These are phyloP conservation scores for Yoshiicerus persimilis DNA, from an alignment of 1,140 invertebrate genomes.

Conservation along the genomic window DNA sequence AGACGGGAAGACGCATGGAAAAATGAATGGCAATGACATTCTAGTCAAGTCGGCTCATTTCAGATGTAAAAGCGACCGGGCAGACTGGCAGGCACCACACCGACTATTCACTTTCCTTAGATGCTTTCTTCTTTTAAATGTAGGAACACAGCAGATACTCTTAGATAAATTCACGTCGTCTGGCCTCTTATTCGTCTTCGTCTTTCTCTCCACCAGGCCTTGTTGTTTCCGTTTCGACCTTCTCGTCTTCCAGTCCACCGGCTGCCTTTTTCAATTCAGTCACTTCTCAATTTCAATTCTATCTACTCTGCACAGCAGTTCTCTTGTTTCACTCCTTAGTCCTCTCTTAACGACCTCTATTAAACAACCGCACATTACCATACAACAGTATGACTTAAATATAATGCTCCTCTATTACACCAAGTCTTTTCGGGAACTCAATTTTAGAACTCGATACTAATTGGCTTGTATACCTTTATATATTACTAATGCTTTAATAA, in stretches of 20 bases:
- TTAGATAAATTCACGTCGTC: not conserved
- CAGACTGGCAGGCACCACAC: conserved; percentile 5
- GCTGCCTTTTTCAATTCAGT: not conserved
- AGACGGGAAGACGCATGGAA: not conserved
- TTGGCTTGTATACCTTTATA: too few species aligned
- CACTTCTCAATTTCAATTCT: not conserved
- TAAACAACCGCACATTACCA: too few species aligned
- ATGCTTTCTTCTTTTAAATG: not conserved
- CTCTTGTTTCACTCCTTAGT: not conserved
- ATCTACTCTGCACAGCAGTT: not conserved
- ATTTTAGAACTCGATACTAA: too few species aligned
- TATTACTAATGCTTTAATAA: too few species aligned
- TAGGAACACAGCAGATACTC: too few species aligned
- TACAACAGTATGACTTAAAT: too few species aligned
- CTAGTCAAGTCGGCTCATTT: not conserved
- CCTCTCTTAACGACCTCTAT: not conserved
- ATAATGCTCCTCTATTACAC: too few species aligned
- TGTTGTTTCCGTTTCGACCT: not conserved
- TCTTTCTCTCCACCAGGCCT: not conserved
- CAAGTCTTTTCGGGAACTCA: too few species aligned
- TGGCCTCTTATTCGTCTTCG: not conserved
- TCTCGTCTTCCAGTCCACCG: too few species aligned
- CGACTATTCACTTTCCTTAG: not conserved
- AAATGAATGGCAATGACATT: conserved; percentile 22
- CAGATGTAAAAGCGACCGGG: not conserved